Conservation (phyloP, 2,797 vertebrate genomes). For the Mormyrus hasselquistii region DNA sequence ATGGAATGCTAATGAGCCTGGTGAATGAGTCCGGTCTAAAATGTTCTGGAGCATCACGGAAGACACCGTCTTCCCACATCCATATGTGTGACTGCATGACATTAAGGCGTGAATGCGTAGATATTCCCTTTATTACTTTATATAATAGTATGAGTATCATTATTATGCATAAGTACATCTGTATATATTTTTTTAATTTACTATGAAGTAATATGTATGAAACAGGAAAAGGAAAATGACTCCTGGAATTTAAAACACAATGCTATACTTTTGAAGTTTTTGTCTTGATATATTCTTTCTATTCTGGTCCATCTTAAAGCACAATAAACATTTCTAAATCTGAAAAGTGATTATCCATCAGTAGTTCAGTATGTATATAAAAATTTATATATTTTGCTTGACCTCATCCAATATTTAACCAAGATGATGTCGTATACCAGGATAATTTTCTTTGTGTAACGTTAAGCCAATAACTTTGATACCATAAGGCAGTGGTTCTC, state of each 20-base stretch:
- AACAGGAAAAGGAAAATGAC: not conserved
- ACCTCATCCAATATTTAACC: not conserved
- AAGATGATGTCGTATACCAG: not conserved
- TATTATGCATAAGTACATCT: not conserved
- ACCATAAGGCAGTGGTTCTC: not conserved
- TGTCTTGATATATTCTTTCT: not conserved
- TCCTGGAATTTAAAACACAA: slow-evolving; percentile 8
- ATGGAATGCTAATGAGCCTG: not conserved
- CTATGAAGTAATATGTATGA: not conserved
- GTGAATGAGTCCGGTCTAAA: not conserved
- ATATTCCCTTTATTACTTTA: not conserved
- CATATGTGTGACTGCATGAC: not conserved
- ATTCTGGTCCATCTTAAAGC: slow-evolving; percentile 13
- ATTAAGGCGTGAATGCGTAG: not conserved
- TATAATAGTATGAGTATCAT: not conserved
- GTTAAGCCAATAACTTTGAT: not conserved
- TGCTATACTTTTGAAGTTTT: not conserved
- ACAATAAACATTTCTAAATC: not conserved
- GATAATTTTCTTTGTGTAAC: not conserved
- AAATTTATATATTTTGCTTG: not conserved
- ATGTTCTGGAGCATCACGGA: not conserved
- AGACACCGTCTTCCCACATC: not conserved
- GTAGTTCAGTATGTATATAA: not conserved
- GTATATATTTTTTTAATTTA: not conserved
- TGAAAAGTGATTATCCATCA: not conserved